A percentile compares a stretch with the other conserved stretches of the same genome.
Evolutionary conservation across 2,113 vertebrate genomes (phyloP).

Genomic region (Stomatorhinus ivindoensis): DNA sequence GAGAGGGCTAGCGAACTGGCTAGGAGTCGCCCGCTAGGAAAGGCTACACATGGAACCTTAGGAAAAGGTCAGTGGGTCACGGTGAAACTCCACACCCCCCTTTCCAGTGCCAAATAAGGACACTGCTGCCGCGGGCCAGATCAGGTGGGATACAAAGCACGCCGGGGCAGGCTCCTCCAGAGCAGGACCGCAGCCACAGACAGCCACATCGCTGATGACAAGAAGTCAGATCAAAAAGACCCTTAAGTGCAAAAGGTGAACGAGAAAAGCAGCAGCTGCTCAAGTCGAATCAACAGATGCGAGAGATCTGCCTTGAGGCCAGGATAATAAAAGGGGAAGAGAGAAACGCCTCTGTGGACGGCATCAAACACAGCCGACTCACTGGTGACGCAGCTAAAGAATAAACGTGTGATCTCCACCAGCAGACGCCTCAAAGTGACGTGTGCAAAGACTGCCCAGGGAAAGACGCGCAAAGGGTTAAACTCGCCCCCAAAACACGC

Average conservation of each 20-base stretch:
- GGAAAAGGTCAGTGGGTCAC: conserved; percentile 1
- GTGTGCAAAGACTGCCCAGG: not conserved
- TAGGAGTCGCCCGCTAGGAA: not conserved
- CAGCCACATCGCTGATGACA: not conserved
- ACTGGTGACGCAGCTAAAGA: not conserved
- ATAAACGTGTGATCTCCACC: not conserved
- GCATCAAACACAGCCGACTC: not conserved
- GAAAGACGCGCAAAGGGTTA: not conserved
- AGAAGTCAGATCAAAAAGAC: not conserved
- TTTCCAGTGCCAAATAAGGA: not conserved
- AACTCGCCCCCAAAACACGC: not conserved
- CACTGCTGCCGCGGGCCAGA: no score
- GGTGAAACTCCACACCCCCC: not conserved
- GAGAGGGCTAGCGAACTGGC: not conserved
- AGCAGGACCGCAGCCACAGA: not conserved
- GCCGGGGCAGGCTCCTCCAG: no score
- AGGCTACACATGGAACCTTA: not conserved
- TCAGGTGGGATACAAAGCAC: not conserved
- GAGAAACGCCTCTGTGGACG: not conserved
- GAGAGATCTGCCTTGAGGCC: not conserved
- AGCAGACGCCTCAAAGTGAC: not conserved
- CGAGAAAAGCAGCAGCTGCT: not conserved
- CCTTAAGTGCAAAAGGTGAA: not conserved
- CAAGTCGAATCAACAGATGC: not conserved
- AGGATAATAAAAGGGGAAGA: not conserved